These are phyloP conservation scores for Heliconius hewitsoni DNA, from an alignment of 1,140 invertebrate species.

Conservation along the genomic window DNA sequence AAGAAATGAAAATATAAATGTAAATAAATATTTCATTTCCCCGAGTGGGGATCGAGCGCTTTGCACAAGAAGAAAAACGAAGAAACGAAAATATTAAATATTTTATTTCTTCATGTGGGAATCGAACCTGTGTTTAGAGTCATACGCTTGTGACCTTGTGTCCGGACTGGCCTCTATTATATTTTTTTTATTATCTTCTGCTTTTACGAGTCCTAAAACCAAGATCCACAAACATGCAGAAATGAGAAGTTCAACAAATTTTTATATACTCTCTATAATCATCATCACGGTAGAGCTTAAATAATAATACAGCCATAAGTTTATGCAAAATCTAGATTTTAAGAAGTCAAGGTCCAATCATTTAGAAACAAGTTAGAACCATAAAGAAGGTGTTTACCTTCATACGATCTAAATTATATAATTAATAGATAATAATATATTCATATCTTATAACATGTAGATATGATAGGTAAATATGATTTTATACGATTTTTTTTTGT, in stretches of 20 bases:
- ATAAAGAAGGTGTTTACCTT: neutral
- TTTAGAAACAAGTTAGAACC: neutral
- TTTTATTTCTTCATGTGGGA: neutral
- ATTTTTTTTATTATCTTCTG: too few species aligned
- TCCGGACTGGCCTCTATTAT: too few species aligned
- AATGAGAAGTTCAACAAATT: too few species aligned
- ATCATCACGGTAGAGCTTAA: neutral
- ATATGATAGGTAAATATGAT: neutral
- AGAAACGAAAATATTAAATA: neutral
- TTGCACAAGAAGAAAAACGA: neutral
- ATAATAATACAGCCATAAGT: neutral
- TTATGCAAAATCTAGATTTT: neutral
- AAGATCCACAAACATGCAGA: too few species aligned
- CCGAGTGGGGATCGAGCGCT: too few species aligned
- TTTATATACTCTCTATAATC: too few species aligned
- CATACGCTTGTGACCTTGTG: too few species aligned
- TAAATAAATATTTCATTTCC: too few species aligned
- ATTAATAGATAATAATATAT: neutral
- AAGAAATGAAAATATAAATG: too few species aligned
- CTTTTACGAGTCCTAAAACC: too few species aligned
- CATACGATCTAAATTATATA: neutral
- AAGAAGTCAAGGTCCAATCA: neutral
- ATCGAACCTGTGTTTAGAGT: neutral
- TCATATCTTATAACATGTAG: neutral
- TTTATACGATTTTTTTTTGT: neutral